These are phyloP conservation scores for Steinernema scapterisci DNA, from an alignment of 2,888 invertebrate genomes.

Conservation along the genomic window DNA sequence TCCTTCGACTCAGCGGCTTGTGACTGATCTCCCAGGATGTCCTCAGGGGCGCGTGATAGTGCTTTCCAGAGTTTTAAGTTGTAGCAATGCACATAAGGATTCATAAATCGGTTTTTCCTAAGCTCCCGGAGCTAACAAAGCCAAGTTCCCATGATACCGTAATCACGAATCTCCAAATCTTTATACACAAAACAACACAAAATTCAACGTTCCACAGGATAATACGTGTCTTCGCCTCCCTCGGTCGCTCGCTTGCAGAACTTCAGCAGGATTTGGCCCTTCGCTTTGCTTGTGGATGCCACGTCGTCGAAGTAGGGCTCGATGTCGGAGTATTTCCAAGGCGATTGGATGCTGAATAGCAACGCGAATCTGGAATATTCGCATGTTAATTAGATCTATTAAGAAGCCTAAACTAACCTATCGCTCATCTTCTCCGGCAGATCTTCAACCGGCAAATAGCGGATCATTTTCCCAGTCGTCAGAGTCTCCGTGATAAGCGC, in stretches of 20 bases:
- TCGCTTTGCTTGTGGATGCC: background rate
- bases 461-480: background rate
- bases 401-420: background rate
- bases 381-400: background rate
- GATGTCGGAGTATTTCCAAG: constrained; percentile 17
- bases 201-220: background rate
- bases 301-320: constrained; percentile 16
- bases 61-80: constrained; percentile 17
- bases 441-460: constrained; percentile 4
- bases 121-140: no score
- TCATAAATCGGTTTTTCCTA: background rate
- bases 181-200: background rate
- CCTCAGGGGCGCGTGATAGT: background rate
- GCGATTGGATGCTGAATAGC: constrained; percentile 2
- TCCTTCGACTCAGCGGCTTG: constrained; percentile 2
- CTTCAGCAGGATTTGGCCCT: constrained; percentile 7
- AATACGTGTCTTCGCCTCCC: background rate
- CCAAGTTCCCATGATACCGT: no score
- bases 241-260: background rate
- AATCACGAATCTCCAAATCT: no score
- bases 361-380: background rate
- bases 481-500: constrained; percentile 6
- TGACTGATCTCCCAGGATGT: background rate
- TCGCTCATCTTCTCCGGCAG: constrained; percentile 7
- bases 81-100: background rate